These are phyloP conservation scores for Thymelicus lineola DNA, from an alignment of 2,888 invertebrate species.

Conservation along the genomic window DNA sequence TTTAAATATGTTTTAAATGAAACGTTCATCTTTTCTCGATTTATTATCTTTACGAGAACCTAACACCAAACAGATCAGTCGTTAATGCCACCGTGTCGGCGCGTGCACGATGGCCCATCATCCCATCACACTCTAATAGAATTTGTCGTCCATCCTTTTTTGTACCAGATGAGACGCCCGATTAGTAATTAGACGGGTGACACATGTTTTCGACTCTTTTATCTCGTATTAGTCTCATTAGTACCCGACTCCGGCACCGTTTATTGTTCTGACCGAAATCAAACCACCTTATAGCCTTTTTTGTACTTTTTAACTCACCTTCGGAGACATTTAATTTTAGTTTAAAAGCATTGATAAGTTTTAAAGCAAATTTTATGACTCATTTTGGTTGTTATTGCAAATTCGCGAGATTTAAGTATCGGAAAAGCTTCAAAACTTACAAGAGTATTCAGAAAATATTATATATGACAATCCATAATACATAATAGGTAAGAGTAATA, in stretches of 20 bases:
- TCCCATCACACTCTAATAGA: conserved; percentile 69
- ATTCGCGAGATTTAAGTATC: not conserved
- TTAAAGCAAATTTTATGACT: not conserved
- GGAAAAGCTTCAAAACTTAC: not conserved
- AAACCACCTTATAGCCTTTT: conserved; percentile 44
- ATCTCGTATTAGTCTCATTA: conserved; percentile 74
- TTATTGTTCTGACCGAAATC: conserved; percentile 56
- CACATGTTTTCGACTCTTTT: conserved; percentile 78
- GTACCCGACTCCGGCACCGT: conserved; percentile 56
- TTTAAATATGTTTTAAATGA: not conserved
- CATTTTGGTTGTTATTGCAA: not conserved
- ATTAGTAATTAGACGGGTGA: conserved; percentile 82
- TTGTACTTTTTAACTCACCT: conserved; percentile 40
- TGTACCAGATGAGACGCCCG: conserved; percentile 75
- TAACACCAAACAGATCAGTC: conserved; percentile 36
- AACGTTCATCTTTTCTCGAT: conserved; percentile 15
- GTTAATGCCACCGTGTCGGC: conserved; percentile 36
- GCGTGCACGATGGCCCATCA: conserved; percentile 70
- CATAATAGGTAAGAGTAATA: conserved; percentile 6
- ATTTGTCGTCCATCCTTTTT: conserved; percentile 73
- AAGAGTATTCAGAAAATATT: conserved; percentile 1
- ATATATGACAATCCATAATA: not conserved
- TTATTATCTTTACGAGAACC: conserved; percentile 35
- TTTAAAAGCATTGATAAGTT: conserved; percentile 34
- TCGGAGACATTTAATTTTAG: conserved; percentile 40